Conservation (phyloP, 2,113 vertebrate genomes). For the Lepus timidus region DNA sequence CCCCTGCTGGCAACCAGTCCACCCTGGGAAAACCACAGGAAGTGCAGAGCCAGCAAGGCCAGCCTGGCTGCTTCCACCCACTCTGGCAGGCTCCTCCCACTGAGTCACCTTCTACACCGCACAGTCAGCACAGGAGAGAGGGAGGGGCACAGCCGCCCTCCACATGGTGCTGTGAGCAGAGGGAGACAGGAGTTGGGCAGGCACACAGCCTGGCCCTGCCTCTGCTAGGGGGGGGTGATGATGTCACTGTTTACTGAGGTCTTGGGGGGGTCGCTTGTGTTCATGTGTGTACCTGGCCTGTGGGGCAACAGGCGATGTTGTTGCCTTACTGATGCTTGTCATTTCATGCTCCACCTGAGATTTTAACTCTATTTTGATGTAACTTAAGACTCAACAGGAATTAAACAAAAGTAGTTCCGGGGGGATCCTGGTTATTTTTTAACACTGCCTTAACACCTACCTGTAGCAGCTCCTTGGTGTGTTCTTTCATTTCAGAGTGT, state of each 20-base stretch:
- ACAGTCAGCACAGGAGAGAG: neutral
- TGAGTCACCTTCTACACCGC: neutral
- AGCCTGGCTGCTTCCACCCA: neutral
- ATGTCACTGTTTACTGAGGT: neutral
- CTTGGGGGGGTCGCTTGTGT: neutral
- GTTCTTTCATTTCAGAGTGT: slow-evolving; percentile 54
- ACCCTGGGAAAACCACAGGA: neutral
- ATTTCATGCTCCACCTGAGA: neutral
- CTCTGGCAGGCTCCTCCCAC: neutral
- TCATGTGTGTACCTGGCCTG: accelerated
- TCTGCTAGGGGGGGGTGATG: neutral
- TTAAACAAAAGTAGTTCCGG: neutral
- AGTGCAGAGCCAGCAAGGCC: neutral
- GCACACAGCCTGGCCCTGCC: neutral
- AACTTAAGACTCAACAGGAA: neutral
- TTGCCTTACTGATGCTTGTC: neutral
- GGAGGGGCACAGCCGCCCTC: neutral
- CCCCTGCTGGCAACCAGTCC: neutral
- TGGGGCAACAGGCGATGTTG: neutral
- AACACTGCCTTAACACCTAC: neutral
- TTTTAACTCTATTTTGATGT: neutral
- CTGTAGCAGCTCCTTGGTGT: neutral
- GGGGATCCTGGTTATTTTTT: neutral
- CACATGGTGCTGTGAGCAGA: neutral
- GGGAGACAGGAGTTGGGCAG: too few relatives aligned